Conservation (phyloP, 30 jellyfish, hydroid and myxozoan genomes). For the Hydra vulgaris region DNA sequence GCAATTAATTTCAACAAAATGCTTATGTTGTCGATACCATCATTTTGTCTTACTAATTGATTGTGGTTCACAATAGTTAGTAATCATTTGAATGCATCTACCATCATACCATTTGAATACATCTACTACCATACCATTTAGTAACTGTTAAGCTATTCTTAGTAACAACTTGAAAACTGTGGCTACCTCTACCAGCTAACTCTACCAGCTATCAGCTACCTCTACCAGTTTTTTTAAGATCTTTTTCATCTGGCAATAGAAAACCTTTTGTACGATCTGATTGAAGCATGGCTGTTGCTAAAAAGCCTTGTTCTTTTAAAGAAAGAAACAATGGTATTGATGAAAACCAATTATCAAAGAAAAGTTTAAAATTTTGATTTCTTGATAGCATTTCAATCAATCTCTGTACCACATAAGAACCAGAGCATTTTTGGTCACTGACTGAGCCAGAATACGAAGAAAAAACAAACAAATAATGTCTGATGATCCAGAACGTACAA, state of each 20-base stretch:
- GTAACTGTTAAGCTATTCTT: conserved; percentile 33
- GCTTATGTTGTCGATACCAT: conserved; percentile 23
- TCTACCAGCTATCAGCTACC: too few species aligned
- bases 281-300: neutral
- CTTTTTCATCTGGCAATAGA: conserved; percentile 4
- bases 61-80: conserved; percentile 28
- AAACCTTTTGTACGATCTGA: conserved; percentile 1
- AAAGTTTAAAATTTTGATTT: conserved; percentile 5
- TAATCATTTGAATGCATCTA: conserved; percentile 32
- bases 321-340: conserved; percentile 4
- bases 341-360: conserved; percentile 9
- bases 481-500: conserved; percentile 55
- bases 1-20: conserved; percentile 15
- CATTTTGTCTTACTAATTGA: conserved; percentile 3
- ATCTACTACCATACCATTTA: conserved; percentile 43
- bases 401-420: conserved; percentile 1
- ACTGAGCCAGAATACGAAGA: conserved; percentile 18
- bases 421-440: neutral
- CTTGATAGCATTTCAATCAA: neutral
- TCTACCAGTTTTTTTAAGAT: conserved; percentile 7
- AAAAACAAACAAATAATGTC: conserved; percentile 36
- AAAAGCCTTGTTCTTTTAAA: neutral
- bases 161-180: conserved; percentile 32
- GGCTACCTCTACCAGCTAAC: too few species aligned
- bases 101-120: too few species aligned